Conservation (phyloP, 2,888 invertebrate species). For the Andrena chrysosceles region DNA sequence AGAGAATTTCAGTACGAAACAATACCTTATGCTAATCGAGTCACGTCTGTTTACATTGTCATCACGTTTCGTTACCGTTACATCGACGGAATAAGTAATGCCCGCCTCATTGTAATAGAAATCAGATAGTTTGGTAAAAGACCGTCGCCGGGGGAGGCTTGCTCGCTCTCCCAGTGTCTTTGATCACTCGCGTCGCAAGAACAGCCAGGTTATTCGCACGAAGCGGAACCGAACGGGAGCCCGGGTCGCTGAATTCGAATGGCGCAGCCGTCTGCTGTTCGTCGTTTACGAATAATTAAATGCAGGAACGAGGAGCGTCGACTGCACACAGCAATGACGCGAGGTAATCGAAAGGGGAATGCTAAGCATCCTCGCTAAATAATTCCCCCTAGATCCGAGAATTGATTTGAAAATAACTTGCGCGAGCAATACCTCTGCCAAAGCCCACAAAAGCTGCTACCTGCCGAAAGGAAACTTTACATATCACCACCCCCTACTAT, state of each 20-base stretch:
- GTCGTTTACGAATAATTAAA: conserved; percentile 2
- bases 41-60: conserved; percentile 74
- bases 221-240: conserved; percentile 2
- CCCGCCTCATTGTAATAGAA: conserved; percentile 64
- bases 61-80: conserved; percentile 74
- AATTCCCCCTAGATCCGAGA: background rate
- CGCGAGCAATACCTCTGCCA: conserved; percentile 4
- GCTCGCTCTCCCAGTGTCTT: conserved; percentile 21
- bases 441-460: background rate
- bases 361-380: background rate
- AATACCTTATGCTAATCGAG: conserved; percentile 73
- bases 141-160: conserved; percentile 58
- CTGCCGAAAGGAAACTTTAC: background rate
- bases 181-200: conserved; percentile 32
- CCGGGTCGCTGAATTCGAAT: conserved; percentile 4
- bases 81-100: conserved; percentile 70
- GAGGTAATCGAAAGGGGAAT: background rate
- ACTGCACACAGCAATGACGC: background rate
- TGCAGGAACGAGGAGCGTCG: background rate
- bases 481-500: background rate
- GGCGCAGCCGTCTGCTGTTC: background rate
- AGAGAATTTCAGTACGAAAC: conserved; percentile 64
- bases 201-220: conserved; percentile 15
- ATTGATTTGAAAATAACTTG: background rate
- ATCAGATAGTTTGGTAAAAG: conserved; percentile 69